phyloP scores from a whole-genome alignment of 1,140 invertebrate species.

The Drosophila arizonae region DNA sequence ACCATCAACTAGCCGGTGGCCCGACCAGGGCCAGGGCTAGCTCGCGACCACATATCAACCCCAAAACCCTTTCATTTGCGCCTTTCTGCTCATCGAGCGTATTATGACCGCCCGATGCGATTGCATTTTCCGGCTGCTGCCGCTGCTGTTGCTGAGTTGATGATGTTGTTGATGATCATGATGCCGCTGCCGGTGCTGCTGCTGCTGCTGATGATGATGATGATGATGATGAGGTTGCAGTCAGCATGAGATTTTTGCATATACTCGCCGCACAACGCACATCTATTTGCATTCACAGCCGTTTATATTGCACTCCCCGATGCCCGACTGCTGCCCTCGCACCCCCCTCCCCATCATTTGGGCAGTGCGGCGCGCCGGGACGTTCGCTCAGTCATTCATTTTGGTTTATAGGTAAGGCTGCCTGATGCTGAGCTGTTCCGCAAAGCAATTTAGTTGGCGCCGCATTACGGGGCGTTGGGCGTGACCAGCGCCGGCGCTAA shows the following conservation, averaged over 20 bases:
- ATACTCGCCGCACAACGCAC: slow-evolving; percentile 29
- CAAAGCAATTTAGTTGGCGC: slow-evolving; percentile 70
- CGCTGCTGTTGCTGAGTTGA: background rate
- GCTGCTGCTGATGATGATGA: background rate
- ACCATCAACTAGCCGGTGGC: background rate
- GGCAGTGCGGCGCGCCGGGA: slow-evolving; percentile 4
- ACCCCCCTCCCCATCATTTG: background rate
- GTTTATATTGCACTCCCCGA: slow-evolving; percentile 37
- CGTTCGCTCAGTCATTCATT: slow-evolving; percentile 65
- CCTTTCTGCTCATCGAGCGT: background rate
- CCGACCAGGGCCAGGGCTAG: background rate
- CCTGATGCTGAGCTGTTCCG: slow-evolving; percentile 37
- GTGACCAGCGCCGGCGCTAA: slow-evolving; percentile 18
- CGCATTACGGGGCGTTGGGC: slow-evolving; percentile 40
- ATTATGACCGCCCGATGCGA: slow-evolving; percentile 27
- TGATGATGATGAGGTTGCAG: slow-evolving; percentile 37
- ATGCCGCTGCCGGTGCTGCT: background rate
- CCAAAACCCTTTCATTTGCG: background rate
- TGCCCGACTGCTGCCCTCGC: background rate
- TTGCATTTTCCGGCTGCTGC: slow-evolving; percentile 37
- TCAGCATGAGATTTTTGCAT: slow-evolving; percentile 44
- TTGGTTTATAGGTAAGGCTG: slow-evolving; percentile 65
- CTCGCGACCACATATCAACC: slow-evolving; percentile 1
- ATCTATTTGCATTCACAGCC: slow-evolving; percentile 68
- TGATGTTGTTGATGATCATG: too few relatives aligned